Evolutionary conservation across 2,888 invertebrate genomes (phyloP).

Genomic region (Rotaria macrura): DNA sequence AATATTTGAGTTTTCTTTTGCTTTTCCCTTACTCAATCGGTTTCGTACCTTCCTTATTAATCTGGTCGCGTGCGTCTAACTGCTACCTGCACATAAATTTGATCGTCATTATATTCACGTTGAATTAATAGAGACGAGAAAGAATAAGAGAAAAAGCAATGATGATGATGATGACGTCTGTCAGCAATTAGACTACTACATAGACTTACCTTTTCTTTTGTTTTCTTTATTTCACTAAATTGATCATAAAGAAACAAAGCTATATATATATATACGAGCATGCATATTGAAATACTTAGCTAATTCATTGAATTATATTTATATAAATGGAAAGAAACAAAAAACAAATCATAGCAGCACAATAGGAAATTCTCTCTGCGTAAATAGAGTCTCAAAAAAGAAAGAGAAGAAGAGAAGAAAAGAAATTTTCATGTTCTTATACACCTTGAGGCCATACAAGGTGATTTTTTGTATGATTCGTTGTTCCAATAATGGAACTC

Average conservation of each 20-base stretch:
- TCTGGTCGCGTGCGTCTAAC: neutral
- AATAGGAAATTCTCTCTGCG: neutral
- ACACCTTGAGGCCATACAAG: neutral
- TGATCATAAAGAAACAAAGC: neutral
- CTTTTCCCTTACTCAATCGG: neutral
- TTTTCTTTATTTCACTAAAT: neutral
- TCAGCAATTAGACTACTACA: neutral
- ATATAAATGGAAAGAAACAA: neutral
- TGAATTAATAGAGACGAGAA: constrained; percentile 2
- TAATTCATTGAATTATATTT: neutral
- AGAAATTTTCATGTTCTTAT: neutral
- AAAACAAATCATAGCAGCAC: neutral
- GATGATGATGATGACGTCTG: neutral
- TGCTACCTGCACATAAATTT: neutral
- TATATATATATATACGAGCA: neutral
- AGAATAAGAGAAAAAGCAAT: neutral
- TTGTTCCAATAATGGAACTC: neutral
- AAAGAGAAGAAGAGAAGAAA: neutral
- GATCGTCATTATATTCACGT: neutral
- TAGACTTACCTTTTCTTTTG: neutral
- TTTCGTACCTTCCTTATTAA: neutral
- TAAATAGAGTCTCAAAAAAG: neutral
- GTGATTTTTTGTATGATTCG: neutral
- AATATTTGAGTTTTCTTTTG: neutral
- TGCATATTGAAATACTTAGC: neutral